Base-by-base conservation (phyloP, 1,140 invertebrate species). In the Mya arenaria region DNA sequence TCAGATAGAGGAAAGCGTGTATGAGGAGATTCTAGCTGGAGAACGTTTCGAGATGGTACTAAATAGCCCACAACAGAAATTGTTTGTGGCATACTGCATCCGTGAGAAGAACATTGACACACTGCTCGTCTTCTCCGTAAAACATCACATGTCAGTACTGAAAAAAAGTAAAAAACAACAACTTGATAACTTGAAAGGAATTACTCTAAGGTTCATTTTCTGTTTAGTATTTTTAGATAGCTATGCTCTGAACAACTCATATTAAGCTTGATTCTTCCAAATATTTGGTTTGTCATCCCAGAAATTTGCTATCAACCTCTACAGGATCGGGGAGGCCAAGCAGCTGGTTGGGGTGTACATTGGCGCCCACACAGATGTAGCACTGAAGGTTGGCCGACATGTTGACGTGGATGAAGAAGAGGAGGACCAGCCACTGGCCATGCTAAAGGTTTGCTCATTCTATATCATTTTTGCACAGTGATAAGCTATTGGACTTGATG, bases 401-500 rank as follows among this genome's bases (percentile, higher is more conserved):
- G 39, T 71, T 15, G 77, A 80, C 44, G 55, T 65, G 39, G 77
- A 80, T 17, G 77, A 80, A 25, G 77, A 80, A 37, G 77, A 80
- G 23, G 65, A 80, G 44, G 62, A 66, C 32, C 17, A 15, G 28
- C 4, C n/a, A 25, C 1, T 68, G 8, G 66, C 65, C 6, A 44
- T 71, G 28, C 32, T 80, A n/a, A 80, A 80, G 77, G 77, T 79
- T n/a, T 52, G 48, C n/a, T n/a, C n/a, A n/a, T n/a, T n/a, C n/a
- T n/a, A n/a, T n/a, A n/a, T n/a, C n/a, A n/a, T n/a, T n/a, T n/a
- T n/a, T n/a, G n/a, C n/a, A n/a, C n/a, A n/a, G n/a, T n/a, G n/a
- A n/a, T n/a, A n/a, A n/a, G n/a, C n/a, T n/a, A n/a, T n/a, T n/a
- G n/a, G n/a, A n/a, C n/a, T n/a, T n/a, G n/a, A n/a, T n/a, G n/a